phyloP scores from a whole-genome alignment of 2,113 vertebrate genomes.

The Chlamydotis undulata region DNA sequence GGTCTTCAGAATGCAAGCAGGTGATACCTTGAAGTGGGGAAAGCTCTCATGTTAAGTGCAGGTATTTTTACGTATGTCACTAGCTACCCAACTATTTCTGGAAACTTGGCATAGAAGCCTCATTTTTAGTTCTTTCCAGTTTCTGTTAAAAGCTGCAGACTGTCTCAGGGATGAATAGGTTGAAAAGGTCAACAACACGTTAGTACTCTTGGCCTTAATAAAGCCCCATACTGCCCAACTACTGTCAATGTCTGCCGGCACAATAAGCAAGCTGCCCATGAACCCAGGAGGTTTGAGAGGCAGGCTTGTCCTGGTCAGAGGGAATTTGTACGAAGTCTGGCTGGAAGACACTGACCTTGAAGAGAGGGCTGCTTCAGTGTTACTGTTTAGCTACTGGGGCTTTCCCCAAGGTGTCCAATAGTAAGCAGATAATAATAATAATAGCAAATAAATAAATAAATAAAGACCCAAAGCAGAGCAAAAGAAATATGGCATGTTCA shows the following conservation, averaged over 20 bases:
- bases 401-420: background rate
- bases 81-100: background rate
- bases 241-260: rapidly evolving
- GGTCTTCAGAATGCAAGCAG: background rate
- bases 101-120: background rate
- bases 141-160: background rate
- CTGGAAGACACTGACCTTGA: background rate
- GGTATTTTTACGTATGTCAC: background rate
- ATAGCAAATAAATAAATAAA: background rate
- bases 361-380: background rate
- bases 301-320: background rate
- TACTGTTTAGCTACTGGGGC: background rate
- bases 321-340: background rate
- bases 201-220: background rate
- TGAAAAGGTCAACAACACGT: background rate
- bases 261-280: background rate
- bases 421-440: background rate
- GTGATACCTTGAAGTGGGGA: background rate
- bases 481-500: background rate
- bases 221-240: rapidly evolving
- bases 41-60: background rate
- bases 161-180: background rate
- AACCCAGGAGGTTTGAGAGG: background rate
- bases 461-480: background rate
- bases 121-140: background rate